Percentiles rank a stretch among this genome's conserved stretches.
Evolutionary conservation across 2,797 vertebrate species (phyloP).

Genomic region (Pseudocheirus occidentalis): DNA sequence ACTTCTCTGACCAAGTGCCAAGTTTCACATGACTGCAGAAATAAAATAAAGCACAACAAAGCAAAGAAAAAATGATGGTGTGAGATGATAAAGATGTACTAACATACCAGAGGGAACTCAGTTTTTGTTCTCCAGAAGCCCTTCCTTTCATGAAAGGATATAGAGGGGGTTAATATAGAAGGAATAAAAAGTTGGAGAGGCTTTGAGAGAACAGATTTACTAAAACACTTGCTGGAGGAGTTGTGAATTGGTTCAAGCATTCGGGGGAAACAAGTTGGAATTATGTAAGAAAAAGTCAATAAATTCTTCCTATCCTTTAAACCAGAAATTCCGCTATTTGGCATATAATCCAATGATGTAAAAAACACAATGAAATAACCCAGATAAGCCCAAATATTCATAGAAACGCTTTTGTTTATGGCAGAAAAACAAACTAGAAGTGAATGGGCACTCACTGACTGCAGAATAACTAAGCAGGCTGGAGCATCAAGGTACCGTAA

Average conservation of each 20-base stretch:
- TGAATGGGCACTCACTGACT: background rate
- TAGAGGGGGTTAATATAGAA: background rate
- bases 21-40: background rate
- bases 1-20: background rate
- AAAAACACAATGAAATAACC: background rate
- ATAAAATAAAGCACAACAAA: background rate
- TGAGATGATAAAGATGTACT: background rate
- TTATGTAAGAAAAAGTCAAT: background rate
- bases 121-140: background rate
- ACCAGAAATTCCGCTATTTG: background rate
- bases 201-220: background rate
- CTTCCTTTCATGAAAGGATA: background rate
- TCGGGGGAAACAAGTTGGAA: background rate
- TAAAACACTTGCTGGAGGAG: background rate
- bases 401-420: background rate
- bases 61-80: background rate
- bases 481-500: background rate
- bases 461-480: background rate
- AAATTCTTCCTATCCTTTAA: background rate
- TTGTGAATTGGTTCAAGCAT: background rate
- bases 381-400: background rate
- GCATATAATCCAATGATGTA: background rate
- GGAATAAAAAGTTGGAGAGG: background rate
- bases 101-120: background rate
- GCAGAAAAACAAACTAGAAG: background rate